phyloP scores from a whole-genome alignment of 2,888 invertebrate genomes.

The Drosophila recens region DNA sequence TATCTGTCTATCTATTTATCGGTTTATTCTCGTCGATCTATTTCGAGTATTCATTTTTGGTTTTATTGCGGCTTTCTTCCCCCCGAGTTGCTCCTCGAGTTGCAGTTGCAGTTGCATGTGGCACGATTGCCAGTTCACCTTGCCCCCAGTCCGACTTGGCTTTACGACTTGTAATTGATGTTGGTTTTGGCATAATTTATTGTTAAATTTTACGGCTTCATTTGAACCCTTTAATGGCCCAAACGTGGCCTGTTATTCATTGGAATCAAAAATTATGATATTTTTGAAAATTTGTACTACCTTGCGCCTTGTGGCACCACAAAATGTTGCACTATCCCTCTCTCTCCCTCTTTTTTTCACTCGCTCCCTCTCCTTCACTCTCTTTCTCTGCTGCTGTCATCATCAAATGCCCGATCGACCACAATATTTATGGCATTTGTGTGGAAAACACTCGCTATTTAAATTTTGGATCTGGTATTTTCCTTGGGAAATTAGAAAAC shows the following conservation, averaged over 20 bases:
- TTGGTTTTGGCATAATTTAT: slow-evolving; percentile 83
- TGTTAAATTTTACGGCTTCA: slow-evolving; percentile 77
- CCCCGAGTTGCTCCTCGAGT: slow-evolving; percentile 4
- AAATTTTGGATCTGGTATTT: not conserved
- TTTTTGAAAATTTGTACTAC: slow-evolving; percentile 77
- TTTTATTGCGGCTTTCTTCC: slow-evolving; percentile 62
- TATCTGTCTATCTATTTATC: not conserved
- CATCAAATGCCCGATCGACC: slow-evolving; percentile 38
- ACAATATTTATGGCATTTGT: slow-evolving; percentile 71
- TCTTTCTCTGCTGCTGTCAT: slow-evolving; percentile 45
- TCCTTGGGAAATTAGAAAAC: too few species aligned
- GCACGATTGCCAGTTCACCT: slow-evolving; percentile 42
- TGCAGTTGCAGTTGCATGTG: slow-evolving; percentile 25
- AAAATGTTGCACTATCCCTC: slow-evolving; percentile 33
- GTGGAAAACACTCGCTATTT: slow-evolving; percentile 46
- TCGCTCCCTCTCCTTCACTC: too few species aligned
- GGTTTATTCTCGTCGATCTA: slow-evolving; percentile 40
- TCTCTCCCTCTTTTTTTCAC: too few species aligned
- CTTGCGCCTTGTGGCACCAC: slow-evolving; percentile 48
- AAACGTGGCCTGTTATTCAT: slow-evolving; percentile 58
- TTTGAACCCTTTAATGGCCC: slow-evolving; percentile 80
- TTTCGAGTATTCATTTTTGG: slow-evolving; percentile 47
- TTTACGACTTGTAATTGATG: slow-evolving; percentile 83
- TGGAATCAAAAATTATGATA: slow-evolving; percentile 78
- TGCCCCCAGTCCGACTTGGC: slow-evolving; percentile 27